These are phyloP conservation scores for Dromas ardeola DNA, from an alignment of 2,113 vertebrate genomes.

Conservation along the genomic window DNA sequence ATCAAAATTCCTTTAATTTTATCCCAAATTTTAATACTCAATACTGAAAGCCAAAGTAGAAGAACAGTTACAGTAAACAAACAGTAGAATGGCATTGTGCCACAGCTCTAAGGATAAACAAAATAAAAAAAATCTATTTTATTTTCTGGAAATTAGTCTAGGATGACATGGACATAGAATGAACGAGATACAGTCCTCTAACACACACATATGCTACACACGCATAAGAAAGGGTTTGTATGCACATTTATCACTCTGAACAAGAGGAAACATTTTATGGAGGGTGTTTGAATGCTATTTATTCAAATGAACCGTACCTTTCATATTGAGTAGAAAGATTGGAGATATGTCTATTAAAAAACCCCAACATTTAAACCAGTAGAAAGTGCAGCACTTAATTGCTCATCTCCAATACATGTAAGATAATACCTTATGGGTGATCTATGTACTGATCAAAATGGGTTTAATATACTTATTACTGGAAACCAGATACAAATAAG, in stretches of 20 bases:
- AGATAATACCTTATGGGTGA: neutral
- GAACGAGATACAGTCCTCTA: neutral
- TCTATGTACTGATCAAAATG: neutral
- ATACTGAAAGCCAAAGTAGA: neutral
- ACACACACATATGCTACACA: accelerated
- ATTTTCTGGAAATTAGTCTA: neutral
- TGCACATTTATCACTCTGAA: neutral
- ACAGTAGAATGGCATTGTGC: neutral
- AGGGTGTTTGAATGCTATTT: neutral
- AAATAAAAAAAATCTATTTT: neutral
- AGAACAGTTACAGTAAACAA: neutral
- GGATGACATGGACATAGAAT: neutral
- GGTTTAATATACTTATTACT: neutral
- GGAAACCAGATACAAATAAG: neutral
- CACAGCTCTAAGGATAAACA: neutral
- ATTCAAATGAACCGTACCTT: neutral
- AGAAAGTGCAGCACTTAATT: neutral
- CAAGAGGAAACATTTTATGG: neutral
- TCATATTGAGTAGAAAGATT: neutral
- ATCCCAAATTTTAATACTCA: neutral
- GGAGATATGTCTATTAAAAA: neutral
- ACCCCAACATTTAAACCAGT: neutral
- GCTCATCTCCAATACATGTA: neutral
- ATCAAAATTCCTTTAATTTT: neutral
- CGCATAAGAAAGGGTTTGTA: neutral